Percentiles rank a stretch among this genome's conserved stretches.
These are phyloP conservation scores for Tympanoctomys barrerae DNA, from an alignment of 2,797 vertebrate genomes.

Conservation along the genomic window DNA sequence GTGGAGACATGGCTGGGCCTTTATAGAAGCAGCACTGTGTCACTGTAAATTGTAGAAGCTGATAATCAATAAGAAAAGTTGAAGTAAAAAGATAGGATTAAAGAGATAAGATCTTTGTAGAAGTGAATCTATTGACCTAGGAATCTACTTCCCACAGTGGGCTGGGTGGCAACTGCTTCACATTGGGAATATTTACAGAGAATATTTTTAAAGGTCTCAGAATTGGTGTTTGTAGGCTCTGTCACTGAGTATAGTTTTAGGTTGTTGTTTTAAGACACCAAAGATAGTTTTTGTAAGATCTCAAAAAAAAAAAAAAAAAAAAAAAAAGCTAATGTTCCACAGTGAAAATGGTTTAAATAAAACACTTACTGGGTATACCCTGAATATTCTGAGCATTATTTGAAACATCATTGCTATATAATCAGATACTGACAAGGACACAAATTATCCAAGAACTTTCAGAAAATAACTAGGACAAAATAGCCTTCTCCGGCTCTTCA, in stretches of 20 bases:
- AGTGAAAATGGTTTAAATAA: neutral
- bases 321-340: neutral
- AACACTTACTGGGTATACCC: neutral
- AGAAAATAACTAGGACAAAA: neutral
- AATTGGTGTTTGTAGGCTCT: neutral
- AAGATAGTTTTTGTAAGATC: constrained; percentile 36
- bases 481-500: neutral
- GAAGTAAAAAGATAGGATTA: constrained; percentile 67
- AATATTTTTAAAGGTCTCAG: constrained; percentile 36
- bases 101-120: constrained; percentile 79
- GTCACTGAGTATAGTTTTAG: neutral
- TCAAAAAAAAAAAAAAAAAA: constrained; percentile 46
- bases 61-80: constrained; percentile 81
- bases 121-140: constrained; percentile 71
- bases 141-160: constrained; percentile 47
- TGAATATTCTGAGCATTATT: constrained; percentile 10
- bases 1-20: constrained; percentile 60
- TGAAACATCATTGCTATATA: neutral
- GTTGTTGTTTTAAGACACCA: constrained; percentile 60
- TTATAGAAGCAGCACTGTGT: constrained; percentile 32
- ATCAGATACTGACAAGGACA: neutral
- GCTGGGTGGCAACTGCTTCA: constrained; percentile 35
- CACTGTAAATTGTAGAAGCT: constrained; percentile 62
- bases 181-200: constrained; percentile 52
- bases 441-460: neutral